Percentiles rank a stretch among this genome's conserved stretches.
Evolutionary conservation across 1,140 invertebrate species (phyloP).

Genomic region (Tenebrio molitor): DNA sequence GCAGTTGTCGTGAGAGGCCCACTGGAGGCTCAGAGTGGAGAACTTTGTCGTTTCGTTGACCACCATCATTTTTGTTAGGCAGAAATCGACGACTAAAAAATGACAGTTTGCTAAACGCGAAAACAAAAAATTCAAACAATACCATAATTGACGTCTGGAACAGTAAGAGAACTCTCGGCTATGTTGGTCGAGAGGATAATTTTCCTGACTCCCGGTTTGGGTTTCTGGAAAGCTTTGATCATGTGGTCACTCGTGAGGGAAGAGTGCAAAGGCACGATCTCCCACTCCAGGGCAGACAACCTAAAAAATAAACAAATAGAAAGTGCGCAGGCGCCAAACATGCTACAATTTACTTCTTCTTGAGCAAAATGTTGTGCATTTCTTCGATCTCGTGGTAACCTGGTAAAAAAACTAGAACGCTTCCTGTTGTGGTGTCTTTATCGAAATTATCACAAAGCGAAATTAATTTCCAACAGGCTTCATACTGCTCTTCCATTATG

Average conservation of each 20-base stretch:
- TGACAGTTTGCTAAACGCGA: not conserved
- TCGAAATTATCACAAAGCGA: slow-evolving; percentile 82
- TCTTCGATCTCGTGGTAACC: slow-evolving; percentile 88
- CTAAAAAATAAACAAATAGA: slow-evolving; percentile 1
- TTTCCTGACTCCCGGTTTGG: slow-evolving; percentile 76
- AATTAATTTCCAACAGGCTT: slow-evolving; percentile 73
- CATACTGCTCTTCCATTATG: slow-evolving; percentile 48
- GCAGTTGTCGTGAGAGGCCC: slow-evolving; percentile 93
- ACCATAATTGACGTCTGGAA: slow-evolving; percentile 93
- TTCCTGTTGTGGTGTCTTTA: slow-evolving; percentile 66
- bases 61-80: slow-evolving; percentile 87
- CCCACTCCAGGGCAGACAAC: slow-evolving; percentile 64
- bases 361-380: slow-evolving; percentile 64
- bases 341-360: slow-evolving; percentile 44
- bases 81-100: slow-evolving; percentile 93
- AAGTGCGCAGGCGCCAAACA: not conserved
- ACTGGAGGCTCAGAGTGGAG: slow-evolving; percentile 81
- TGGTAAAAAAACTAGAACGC: slow-evolving; percentile 90
- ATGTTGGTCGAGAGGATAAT: slow-evolving; percentile 97
- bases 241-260: slow-evolving; percentile 80
- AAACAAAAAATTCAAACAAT: slow-evolving; percentile 49
- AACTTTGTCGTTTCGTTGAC: slow-evolving; percentile 84
- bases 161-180: slow-evolving; percentile 97
- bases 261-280: slow-evolving; percentile 79
- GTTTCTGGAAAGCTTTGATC: slow-evolving; percentile 74